These are phyloP conservation scores for Probaryconus sp. DNA, from an alignment of 1,140 invertebrate species.

Conservation along the genomic window DNA sequence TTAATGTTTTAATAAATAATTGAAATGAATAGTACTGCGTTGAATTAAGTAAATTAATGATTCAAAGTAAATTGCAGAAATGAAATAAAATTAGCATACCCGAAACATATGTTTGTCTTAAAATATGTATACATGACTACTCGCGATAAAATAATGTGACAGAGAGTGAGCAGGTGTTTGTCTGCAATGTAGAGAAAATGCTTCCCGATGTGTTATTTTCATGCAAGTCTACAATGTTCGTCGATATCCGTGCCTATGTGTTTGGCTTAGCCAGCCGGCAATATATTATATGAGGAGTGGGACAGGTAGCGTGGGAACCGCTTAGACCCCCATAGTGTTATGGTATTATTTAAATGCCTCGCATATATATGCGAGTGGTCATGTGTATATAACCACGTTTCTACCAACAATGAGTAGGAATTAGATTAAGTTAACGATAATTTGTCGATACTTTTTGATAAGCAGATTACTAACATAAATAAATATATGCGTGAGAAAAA, in stretches of 20 bases:
- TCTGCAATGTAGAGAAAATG: slow-evolving; percentile 9
- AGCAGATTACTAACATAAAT: too few species aligned
- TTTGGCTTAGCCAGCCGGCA: slow-evolving; percentile 61
- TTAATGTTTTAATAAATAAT: too few species aligned
- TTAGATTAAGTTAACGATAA: too few species aligned
- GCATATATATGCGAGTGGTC: slow-evolving; percentile 33
- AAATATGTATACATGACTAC: too few species aligned
- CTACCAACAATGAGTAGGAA: slow-evolving; percentile 1
- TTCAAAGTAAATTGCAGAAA: too few species aligned
- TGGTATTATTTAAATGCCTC: slow-evolving; percentile 43
- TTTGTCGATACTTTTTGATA: too few species aligned
- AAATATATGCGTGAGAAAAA: too few species aligned
- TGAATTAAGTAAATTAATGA: too few species aligned
- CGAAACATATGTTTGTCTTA: too few species aligned
- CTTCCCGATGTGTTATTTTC: background rate
- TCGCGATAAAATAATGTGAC: background rate
- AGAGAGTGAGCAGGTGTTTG: slow-evolving; percentile 22
- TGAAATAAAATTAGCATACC: too few species aligned
- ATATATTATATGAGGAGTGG: slow-evolving; percentile 47
- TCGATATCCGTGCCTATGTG: slow-evolving; percentile 31
- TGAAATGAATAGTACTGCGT: too few species aligned
- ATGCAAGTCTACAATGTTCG: slow-evolving; percentile 20
- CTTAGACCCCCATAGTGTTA: slow-evolving; percentile 69
- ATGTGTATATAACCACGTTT: slow-evolving; percentile 13
- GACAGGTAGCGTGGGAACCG: slow-evolving; percentile 76